These are phyloP conservation scores for Morelia viridis DNA, from an alignment of 2,797 vertebrate genomes.

Conservation along the genomic window DNA sequence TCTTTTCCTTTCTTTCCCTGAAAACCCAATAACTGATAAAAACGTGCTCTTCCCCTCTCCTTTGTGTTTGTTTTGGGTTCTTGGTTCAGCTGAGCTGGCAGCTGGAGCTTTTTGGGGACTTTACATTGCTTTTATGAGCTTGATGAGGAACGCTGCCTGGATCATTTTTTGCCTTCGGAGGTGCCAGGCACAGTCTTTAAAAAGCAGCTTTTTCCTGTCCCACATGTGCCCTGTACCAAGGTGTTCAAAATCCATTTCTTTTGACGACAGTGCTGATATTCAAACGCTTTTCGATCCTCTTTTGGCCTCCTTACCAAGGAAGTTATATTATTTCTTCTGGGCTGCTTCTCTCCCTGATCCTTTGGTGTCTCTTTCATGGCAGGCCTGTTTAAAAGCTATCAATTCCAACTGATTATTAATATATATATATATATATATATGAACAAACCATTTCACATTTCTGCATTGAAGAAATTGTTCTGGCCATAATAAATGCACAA, in stretches of 20 bases:
- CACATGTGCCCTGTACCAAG: rapidly evolving
- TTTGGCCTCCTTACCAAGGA: too few relatives aligned
- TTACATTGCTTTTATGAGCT: slow-evolving; percentile 56
- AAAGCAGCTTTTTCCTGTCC: slow-evolving; percentile 14
- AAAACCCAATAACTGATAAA: neutral
- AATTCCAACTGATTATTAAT: neutral
- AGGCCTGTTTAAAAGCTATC: rapidly evolving
- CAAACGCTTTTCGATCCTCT: rapidly evolving
- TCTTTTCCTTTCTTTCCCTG: neutral
- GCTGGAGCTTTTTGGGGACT: slow-evolving; percentile 46
- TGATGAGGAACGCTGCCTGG: slow-evolving; percentile 51
- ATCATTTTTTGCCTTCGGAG: slow-evolving; percentile 31
- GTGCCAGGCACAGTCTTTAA: neutral
- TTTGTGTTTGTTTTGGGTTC: neutral
- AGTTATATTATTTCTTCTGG: too few relatives aligned
- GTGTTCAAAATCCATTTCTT: rapidly evolving
- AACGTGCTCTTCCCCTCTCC: neutral
- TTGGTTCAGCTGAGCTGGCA: neutral
- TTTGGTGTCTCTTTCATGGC: neutral
- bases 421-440: neutral
- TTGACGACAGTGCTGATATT: rapidly evolving
- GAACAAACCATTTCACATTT: neutral
- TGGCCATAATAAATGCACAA: neutral
- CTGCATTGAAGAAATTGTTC: neutral
- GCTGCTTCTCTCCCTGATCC: rapidly evolving